Evolutionary conservation across 1,140 invertebrate genomes (phyloP).

Genomic region (Drosophila gunungcola): DNA sequence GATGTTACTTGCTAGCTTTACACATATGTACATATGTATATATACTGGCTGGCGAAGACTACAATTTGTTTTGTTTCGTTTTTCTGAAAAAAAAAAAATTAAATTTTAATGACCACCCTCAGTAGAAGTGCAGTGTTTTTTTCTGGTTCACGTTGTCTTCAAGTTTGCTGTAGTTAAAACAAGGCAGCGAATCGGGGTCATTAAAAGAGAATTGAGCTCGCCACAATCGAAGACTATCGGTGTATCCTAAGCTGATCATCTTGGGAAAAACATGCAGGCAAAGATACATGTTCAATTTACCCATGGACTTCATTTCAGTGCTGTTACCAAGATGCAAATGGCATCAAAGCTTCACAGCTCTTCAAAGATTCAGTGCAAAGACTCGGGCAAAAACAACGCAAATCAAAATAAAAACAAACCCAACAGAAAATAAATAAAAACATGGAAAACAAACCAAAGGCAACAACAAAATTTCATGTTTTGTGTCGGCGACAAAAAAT

Average conservation of each 20-base stretch:
- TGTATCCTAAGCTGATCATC: not conserved
- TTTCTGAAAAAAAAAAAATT: constrained; percentile 21
- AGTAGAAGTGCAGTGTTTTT: not conserved
- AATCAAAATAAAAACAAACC: constrained; percentile 28
- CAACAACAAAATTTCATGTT: constrained; percentile 46
- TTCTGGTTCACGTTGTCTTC: constrained; percentile 9
- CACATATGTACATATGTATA: constrained; percentile 1
- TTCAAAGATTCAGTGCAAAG: constrained; percentile 28
- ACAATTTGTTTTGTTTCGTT: constrained; percentile 32
- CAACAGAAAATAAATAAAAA: constrained; percentile 23
- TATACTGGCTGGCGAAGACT: constrained; percentile 2
- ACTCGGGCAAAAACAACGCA: constrained; percentile 1
- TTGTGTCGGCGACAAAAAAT: constrained; percentile 47
- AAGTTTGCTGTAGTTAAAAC: constrained; percentile 2
- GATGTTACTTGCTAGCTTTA: constrained; percentile 29
- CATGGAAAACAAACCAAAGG: constrained; percentile 40
- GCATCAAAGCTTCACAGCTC: constrained; percentile 1
- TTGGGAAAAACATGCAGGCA: not conserved
- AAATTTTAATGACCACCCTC: constrained; percentile 45
- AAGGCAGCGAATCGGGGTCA: constrained; percentile 18
- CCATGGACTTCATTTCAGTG: not conserved
- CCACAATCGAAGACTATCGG: not conserved
- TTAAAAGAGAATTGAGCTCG: not conserved
- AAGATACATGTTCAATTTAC: not conserved
- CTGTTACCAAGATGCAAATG: constrained; percentile 10